These are phyloP conservation scores for Turritopsis dohrnii DNA, from an alignment of 30 jellyfish, hydroid and myxozoan species.

Conservation along the genomic window DNA sequence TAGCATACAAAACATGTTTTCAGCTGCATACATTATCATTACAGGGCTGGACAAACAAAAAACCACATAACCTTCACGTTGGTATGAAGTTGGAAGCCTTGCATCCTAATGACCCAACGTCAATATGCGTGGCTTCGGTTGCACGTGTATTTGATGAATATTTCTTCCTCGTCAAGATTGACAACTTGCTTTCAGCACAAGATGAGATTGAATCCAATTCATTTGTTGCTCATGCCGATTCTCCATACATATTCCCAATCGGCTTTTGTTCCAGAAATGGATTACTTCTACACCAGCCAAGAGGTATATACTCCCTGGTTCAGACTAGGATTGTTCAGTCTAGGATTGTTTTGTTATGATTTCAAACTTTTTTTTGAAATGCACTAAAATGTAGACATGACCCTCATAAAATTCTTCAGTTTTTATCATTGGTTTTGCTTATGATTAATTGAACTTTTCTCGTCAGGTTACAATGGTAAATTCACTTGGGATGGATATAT, in stretches of 20 bases:
- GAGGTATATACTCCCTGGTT: slow-evolving; percentile 44
- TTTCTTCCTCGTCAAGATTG: slow-evolving; percentile 76
- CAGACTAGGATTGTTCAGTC: not conserved
- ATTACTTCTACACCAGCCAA: slow-evolving; percentile 69
- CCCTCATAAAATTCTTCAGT: no score
- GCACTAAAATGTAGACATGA: no score
- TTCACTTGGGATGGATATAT: slow-evolving; percentile 90
- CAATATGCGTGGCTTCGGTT: slow-evolving; percentile 87
- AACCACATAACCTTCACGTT: slow-evolving; percentile 50
- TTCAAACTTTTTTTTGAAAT: no score
- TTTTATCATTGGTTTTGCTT: not conserved
- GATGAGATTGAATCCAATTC: slow-evolving; percentile 68
- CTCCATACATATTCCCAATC: slow-evolving; percentile 76
- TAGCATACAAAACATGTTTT: not conserved
- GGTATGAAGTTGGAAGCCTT: slow-evolving; percentile 97
- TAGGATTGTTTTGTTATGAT: not conserved
- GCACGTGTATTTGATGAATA: slow-evolving; percentile 71
- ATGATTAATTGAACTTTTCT: not conserved
- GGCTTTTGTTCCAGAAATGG: slow-evolving; percentile 87
- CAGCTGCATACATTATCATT: not conserved
- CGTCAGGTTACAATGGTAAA: slow-evolving; percentile 89
- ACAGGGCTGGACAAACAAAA: slow-evolving; percentile 30
- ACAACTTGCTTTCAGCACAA: slow-evolving; percentile 71
- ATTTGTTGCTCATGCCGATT: slow-evolving; percentile 61
- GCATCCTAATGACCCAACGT: slow-evolving; percentile 79